Conservation (phyloP, 2,113 vertebrate genomes). For the Sprattus sprattus region DNA sequence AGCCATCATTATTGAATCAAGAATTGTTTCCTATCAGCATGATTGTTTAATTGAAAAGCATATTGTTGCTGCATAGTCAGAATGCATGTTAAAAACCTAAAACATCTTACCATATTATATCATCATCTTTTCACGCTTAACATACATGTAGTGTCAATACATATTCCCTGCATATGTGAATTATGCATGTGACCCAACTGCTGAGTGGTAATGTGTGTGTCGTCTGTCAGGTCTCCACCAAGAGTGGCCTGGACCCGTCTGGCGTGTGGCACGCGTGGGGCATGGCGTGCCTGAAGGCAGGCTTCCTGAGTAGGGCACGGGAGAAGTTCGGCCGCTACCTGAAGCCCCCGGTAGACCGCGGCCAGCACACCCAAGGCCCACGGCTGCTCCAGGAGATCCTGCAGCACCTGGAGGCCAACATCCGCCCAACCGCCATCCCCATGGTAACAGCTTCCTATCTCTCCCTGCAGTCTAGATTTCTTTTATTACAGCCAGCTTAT, state of each 20-base stretch:
- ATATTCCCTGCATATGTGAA: not conserved
- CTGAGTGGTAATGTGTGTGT: too few species aligned
- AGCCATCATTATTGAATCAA: too few species aligned
- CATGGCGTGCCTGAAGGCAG: conserved; percentile 90
- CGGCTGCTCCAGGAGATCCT: conserved; percentile 87
- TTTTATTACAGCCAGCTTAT: not conserved
- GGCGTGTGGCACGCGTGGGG: conserved; percentile 98
- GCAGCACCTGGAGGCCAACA: conserved; percentile 84
- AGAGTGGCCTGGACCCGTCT: conserved; percentile 86
- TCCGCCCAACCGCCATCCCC: conserved; percentile 66
- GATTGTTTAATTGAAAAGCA: not conserved
- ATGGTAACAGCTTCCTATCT: conserved; percentile 64
- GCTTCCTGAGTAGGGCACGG: conserved; percentile 80
- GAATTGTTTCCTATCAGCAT: too few species aligned
- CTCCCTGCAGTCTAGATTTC: not conserved
- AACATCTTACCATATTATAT: too few species aligned
- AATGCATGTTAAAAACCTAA: too few species aligned
- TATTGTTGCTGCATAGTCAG: not conserved
- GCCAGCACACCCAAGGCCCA: conserved; percentile 83
- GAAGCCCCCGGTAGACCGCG: conserved; percentile 86
- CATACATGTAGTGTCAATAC: not conserved
- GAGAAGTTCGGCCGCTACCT: conserved; percentile 91
- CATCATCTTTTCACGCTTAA: too few species aligned
- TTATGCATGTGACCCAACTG: too few species aligned
- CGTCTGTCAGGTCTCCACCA: conserved; percentile 86